These are phyloP conservation scores for Moxostoma hubbsi DNA, from an alignment of 2,797 vertebrate genomes.

Conservation along the genomic window DNA sequence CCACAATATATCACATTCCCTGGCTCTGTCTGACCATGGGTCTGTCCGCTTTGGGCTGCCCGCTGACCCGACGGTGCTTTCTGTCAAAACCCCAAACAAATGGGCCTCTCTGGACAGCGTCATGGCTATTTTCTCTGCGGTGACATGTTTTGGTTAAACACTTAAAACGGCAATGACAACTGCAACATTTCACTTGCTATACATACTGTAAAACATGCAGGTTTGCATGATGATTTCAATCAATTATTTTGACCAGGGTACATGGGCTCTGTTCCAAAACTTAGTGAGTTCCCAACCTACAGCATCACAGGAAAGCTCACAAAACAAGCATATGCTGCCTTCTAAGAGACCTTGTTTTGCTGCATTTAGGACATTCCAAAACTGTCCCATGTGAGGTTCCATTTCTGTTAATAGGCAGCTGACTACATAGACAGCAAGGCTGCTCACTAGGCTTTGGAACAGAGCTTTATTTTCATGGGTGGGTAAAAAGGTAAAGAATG, in stretches of 20 bases:
- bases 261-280: no score
- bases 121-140: constrained; percentile 22
- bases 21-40: constrained; percentile 13
- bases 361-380: no score
- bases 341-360: no score
- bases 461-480: background rate
- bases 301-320: background rate
- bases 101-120: constrained; percentile 42
- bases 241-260: no score
- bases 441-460: no score
- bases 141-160: constrained; percentile 45
- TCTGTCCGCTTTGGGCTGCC: constrained; percentile 28
- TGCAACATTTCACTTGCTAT: constrained; percentile 20
- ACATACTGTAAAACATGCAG: no score
- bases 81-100: constrained; percentile 40
- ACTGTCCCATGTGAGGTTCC: no score
- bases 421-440: no score
- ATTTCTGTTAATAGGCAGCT: no score
- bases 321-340: no score
- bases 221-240: no score
- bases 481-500: background rate
- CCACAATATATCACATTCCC: constrained; percentile 58
- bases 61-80: constrained; percentile 35
- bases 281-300: no score
- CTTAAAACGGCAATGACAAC: constrained; percentile 37